Evolutionary conservation across 2,888 invertebrate species (phyloP), one percentile per base, ranked within the genome.

Genomic region (Monopis laevigella): DNA sequence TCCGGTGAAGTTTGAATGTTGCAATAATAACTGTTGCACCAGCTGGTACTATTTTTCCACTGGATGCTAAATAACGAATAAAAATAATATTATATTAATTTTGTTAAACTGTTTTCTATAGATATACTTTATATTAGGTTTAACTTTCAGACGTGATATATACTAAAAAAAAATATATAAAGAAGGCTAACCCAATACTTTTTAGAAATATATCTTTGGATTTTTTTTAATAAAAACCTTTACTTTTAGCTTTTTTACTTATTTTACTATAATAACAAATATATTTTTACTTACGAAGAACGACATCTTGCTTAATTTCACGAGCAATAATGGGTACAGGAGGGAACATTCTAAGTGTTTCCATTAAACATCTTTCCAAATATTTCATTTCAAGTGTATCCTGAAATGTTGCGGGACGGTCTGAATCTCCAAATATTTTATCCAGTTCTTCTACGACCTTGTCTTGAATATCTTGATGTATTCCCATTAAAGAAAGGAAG

Each of bases 341-440:
- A 42, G 92, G 92, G 59, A 86, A 92, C 82, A 92, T 77, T 52
- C 92, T 84, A 14, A 92, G 69, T 2, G 91, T 88, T 66, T 92
- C 92, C 86, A 92, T 86, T 36, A 92, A 82, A 46, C 91, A 90
- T 45, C 91, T 82, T 65, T 92, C 92, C 50, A 92, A 69, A 56
- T 90, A 92, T 65, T 92, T 92, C 90, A 92, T 91, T 65, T 91
- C 88, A n/a, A 91, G 61, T 1, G 92, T 91, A 50, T 93, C 92
- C 54, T 89, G 87, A 73, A 89, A 91, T 8, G 90, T 91, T 34
- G 88, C 88, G 2, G 88, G 86, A 13, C 92, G 84, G 55, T 90
- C 86, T 0, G 89, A 87, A 51, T 88, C 88, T 26, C 89, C 88
- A 57, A 92, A 92, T 50, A 92, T 90, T 42, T 83, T 82, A 51